phyloP scores from a whole-genome alignment of 2,113 vertebrate genomes.

The Mungos mungo region DNA sequence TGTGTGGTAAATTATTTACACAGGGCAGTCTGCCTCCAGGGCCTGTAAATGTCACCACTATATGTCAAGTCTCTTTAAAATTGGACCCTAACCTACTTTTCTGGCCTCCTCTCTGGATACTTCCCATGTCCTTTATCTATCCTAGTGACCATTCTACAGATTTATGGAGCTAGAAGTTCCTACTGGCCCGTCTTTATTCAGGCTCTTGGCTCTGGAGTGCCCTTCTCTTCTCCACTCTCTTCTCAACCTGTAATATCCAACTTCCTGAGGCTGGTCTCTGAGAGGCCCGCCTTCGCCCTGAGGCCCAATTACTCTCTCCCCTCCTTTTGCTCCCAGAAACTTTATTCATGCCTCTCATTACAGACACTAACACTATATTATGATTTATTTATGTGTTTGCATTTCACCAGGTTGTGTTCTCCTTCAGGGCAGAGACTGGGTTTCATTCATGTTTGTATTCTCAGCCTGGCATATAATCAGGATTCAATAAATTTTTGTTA shows the following conservation, averaged over 20 bases:
- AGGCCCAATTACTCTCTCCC: background rate
- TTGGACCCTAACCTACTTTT: background rate
- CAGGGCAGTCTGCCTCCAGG: background rate
- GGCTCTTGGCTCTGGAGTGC: background rate
- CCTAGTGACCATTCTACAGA: background rate
- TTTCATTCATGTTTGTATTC: slow-evolving; percentile 38
- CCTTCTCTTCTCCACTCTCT: background rate
- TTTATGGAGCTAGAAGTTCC: background rate
- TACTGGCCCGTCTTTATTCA: background rate
- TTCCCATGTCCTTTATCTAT: background rate
- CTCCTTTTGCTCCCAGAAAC: background rate
- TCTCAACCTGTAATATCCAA: background rate
- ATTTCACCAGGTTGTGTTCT: background rate
- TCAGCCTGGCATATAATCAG: background rate
- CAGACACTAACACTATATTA: background rate
- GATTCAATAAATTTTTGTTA: slow-evolving; percentile 61
- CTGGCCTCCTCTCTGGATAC: background rate
- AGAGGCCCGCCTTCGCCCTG: background rate
- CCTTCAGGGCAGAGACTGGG: background rate
- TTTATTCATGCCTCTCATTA: slow-evolving; percentile 53
- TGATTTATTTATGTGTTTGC: slow-evolving; percentile 38
- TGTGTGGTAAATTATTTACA: background rate
- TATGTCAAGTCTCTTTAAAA: slow-evolving; percentile 15
- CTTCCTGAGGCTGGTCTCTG: background rate
- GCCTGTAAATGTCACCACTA: background rate